phyloP scores from a whole-genome alignment of 2,888 invertebrate species.

The Eledona agricola region DNA sequence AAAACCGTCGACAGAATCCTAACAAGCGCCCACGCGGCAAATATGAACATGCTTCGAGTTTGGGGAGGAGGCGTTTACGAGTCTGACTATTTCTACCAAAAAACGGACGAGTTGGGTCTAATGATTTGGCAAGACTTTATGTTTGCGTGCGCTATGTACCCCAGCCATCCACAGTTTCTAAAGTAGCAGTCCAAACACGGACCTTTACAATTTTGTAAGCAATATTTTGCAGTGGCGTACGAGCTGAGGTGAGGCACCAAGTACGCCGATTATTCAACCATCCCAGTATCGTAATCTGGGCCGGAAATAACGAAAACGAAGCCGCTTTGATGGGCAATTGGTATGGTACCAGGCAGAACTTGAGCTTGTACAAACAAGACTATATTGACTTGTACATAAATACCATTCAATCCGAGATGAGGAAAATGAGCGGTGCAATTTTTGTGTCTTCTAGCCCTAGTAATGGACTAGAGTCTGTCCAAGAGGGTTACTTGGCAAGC shows the following conservation, averaged over 20 bases:
- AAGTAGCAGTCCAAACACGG: constrained; percentile 55
- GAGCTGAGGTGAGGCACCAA: constrained; percentile 81
- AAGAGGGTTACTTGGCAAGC: constrained; percentile 78
- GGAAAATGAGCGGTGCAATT: constrained; percentile 69
- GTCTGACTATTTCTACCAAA: constrained; percentile 85
- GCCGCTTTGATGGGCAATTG: constrained; percentile 84
- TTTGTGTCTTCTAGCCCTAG: constrained; percentile 92
- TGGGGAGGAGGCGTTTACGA: constrained; percentile 99
- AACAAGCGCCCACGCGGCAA: constrained; percentile 73
- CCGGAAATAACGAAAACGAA: constrained; percentile 98
- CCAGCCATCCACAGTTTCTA: constrained; percentile 76
- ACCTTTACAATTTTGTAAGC: constrained; percentile 2
- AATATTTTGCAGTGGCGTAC: constrained; percentile 68
- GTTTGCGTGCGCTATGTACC: constrained; percentile 97
- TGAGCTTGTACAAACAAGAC: constrained; percentile 66
- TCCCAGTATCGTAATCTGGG: constrained; percentile 87
- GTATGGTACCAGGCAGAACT: constrained; percentile 65
- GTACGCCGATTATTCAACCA: constrained; percentile 84
- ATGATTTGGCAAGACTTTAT: constrained; percentile 98
- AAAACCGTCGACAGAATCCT: constrained; percentile 72
- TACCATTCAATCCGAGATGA: constrained; percentile 74
- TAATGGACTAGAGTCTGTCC: constrained; percentile 78
- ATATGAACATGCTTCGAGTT: constrained; percentile 95
- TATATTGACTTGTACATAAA: constrained; percentile 86
- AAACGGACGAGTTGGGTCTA: constrained; percentile 88